Evolutionary conservation across 1,140 invertebrate species (phyloP), one percentile per base, ranked within the genome.

Genomic region (Aphis gossypii): DNA sequence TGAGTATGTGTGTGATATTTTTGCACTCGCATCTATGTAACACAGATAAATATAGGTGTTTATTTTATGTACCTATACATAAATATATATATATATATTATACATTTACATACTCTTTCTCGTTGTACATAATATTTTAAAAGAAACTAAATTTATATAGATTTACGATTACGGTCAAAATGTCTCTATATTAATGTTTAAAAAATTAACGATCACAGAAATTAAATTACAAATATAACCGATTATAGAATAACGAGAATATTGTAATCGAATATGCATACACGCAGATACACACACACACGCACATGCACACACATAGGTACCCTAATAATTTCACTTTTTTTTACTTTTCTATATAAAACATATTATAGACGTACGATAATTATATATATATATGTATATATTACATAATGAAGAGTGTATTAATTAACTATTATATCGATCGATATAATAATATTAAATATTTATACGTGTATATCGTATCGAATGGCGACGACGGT

Each of bases 131-230:
- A 60, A 60, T 60, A 54, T 23, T n/a, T n/a, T 76, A 76, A 48
- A 18, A 82, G 11, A 87, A 23, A 84, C 30, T 76, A 92, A 83
- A 84, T 51, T 84, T 83, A 76, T 82, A 92, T 23, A 83, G 51
- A 25, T 48, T 51, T 41, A 54, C 35, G 46, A 44, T 60, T 60
- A 30, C 38, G 56, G 11, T 84, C 48, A 54, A 84, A 44, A 82
- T 86, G 91, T 83, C 23, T 54, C 41, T n/a, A 86, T 23, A 82
- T 35, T 76, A 86, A 93, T 6, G 82, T 56, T 83, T 93, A 86
- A 93, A 93, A 93, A 93, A 93, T 86, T 93, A 93, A 93, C 48
- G 82, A 93, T 93, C 92, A 86, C 92, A 86, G 92, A 93, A 93
- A 93, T 86, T 23, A 93, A 93, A 93, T 92, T 84, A 92, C 35